A percentile compares a stretch with the other conserved stretches of the same genome.
Conservation (phyloP, 2,888 invertebrate species). For the Fissipunctia ypsillon region DNA sequence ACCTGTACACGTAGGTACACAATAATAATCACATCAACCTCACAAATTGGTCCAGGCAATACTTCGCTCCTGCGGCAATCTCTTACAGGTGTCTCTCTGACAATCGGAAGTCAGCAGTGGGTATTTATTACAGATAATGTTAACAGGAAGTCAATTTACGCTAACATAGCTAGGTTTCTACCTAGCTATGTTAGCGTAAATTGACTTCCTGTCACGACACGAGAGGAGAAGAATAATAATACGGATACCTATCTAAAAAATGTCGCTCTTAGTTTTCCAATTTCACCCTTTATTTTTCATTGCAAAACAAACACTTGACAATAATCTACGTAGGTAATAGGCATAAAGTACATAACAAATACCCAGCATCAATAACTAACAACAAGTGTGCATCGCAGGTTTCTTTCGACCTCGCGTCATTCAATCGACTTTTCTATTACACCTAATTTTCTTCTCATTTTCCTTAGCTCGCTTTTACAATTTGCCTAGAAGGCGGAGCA, state of each 20-base stretch:
- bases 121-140: too few species aligned
- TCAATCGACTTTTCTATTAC: slow-evolving; percentile 30
- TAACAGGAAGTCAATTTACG: too few species aligned
- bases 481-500: slow-evolving; percentile 23
- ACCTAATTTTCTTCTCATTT: slow-evolving; percentile 54
- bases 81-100: too few species aligned
- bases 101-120: too few species aligned
- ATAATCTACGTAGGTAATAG: not conserved
- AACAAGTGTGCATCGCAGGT: slow-evolving; percentile 7
- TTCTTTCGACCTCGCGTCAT: slow-evolving; percentile 10
- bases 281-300: not conserved
- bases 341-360: not conserved
- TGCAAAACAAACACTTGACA: not conserved
- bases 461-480: slow-evolving; percentile 43
- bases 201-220: too few species aligned
- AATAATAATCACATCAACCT: too few species aligned
- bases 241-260: not conserved
- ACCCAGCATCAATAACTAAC: slow-evolving; percentile 2
- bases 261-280: not conserved
- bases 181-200: too few species aligned
- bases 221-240: not conserved
- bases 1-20: too few species aligned
- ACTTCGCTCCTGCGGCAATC: too few species aligned
- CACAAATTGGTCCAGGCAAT: too few species aligned
- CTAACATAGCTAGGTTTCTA: too few species aligned